A percentile compares a stretch with the other conserved stretches of the same genome.
Conservation (phyloP, 2,888 invertebrate genomes). For the Amblyjoppa fuscipennis region DNA sequence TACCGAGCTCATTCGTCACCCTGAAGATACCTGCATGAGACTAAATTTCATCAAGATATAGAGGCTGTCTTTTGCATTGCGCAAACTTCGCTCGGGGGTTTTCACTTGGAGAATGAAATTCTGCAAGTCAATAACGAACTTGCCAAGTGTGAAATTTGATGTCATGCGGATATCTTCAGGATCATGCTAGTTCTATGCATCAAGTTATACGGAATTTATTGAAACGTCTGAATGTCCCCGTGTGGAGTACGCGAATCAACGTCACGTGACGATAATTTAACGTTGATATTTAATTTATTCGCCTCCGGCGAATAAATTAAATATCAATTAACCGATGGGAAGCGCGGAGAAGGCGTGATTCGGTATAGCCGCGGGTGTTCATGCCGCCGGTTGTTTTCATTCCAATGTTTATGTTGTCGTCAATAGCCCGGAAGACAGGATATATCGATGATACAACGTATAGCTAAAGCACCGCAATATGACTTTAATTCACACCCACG, state of each 20-base stretch:
- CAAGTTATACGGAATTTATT: background rate
- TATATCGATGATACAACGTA: constrained; percentile 15
- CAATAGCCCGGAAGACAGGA: constrained; percentile 49
- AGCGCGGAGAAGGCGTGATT: constrained; percentile 53
- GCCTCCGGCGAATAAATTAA: constrained; percentile 52
- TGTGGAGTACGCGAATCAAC: background rate
- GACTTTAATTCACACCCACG: constrained; percentile 49
- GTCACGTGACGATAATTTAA: constrained; percentile 23
- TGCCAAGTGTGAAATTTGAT: too few species aligned
- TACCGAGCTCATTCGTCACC: too few species aligned
- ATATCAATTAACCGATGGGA: constrained; percentile 26
- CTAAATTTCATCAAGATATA: too few species aligned
- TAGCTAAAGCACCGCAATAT: background rate
- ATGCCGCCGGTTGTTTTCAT: background rate
- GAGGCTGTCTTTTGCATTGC: too few species aligned
- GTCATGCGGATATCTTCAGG: too few species aligned
- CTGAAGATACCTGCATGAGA: too few species aligned
- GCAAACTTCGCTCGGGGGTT: too few species aligned
- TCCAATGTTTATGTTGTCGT: constrained; percentile 19
- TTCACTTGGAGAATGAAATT: too few species aligned
- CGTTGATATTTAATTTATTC: too few species aligned
- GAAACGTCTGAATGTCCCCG: background rate
- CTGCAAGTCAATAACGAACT: too few species aligned
- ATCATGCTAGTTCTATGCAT: too few species aligned
- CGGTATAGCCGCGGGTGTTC: constrained; percentile 2